These are phyloP conservation scores for Rhombomys opimus DNA, from an alignment of 2,113 vertebrate species.

Conservation along the genomic window DNA sequence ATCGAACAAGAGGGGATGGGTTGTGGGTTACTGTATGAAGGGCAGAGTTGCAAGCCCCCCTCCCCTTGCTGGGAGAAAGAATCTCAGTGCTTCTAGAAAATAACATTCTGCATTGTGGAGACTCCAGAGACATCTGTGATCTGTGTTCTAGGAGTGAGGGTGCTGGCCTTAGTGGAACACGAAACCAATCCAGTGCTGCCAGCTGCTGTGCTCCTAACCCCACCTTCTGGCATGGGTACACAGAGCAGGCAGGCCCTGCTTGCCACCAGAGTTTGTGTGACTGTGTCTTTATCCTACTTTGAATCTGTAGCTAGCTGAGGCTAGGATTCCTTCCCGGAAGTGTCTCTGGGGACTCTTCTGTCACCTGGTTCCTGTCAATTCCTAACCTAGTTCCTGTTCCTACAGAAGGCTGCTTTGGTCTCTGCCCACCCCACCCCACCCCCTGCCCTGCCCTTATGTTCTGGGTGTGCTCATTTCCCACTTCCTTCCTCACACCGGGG, in stretches of 20 bases:
- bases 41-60: neutral
- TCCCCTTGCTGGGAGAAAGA: neutral
- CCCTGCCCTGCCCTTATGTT: slow-evolving; percentile 72
- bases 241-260: slow-evolving; percentile 19
- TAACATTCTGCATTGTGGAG: neutral
- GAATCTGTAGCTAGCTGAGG: slow-evolving; percentile 1
- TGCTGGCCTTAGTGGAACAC: slow-evolving; percentile 19
- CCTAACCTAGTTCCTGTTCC: slow-evolving; percentile 77
- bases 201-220: slow-evolving; percentile 15
- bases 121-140: slow-evolving; percentile 39
- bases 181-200: neutral
- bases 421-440: slow-evolving; percentile 62
- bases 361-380: slow-evolving; percentile 53
- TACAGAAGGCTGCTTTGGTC: slow-evolving; percentile 69
- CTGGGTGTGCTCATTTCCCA: slow-evolving; percentile 83
- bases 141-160: slow-evolving; percentile 23
- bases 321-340: slow-evolving; percentile 22
- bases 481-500: slow-evolving; percentile 81
- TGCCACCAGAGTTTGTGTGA: slow-evolving; percentile 19
- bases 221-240: slow-evolving; percentile 3
- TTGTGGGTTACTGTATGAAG: neutral
- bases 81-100: slow-evolving; percentile 49
- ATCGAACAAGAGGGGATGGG: neutral
- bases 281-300: neutral
- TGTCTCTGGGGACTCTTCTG: slow-evolving; percentile 34